A percentile compares a stretch with the other conserved stretches of the same genome.
Evolutionary conservation across 2,797 vertebrate genomes (phyloP).

Genomic region (Sarcoramphus papa): DNA sequence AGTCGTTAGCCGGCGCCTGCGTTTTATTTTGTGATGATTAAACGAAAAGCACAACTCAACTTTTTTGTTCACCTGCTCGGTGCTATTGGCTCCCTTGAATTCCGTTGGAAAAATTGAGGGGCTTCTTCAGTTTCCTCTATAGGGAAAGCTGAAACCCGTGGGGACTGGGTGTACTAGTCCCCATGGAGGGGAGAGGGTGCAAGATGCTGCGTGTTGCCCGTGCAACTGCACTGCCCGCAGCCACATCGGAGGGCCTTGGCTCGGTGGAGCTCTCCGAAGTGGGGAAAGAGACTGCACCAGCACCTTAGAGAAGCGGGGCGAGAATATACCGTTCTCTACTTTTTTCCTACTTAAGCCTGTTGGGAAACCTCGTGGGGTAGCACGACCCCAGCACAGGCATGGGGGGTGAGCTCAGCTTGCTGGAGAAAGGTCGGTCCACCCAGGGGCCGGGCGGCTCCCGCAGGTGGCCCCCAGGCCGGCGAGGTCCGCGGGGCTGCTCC

Average conservation of each 20-base stretch:
- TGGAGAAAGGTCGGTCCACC: background rate
- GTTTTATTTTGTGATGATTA: background rate
- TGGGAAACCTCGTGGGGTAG: background rate
- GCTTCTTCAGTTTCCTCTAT: background rate
- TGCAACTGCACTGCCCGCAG: background rate
- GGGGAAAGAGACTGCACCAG: background rate
- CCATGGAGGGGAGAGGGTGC: background rate
- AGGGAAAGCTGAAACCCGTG: background rate
- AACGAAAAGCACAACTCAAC: background rate
- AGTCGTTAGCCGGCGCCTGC: accelerated
- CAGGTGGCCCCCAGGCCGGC: background rate
- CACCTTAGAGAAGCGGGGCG: background rate
- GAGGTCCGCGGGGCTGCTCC: background rate
- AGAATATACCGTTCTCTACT: background rate
- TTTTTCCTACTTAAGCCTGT: background rate
- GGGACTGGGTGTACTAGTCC: too few species aligned
- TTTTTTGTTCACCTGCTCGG: background rate
- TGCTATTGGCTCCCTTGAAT: background rate
- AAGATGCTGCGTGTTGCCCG: background rate
- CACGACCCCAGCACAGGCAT: accelerated
- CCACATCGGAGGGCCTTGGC: too few species aligned
- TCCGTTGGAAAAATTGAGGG: background rate
- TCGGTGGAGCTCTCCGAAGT: too few species aligned
- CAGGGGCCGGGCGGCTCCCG: background rate
- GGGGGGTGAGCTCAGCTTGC: too few species aligned